Evolutionary conservation across 2,797 vertebrate species (phyloP).

Genomic region (Enoplosus armatus): DNA sequence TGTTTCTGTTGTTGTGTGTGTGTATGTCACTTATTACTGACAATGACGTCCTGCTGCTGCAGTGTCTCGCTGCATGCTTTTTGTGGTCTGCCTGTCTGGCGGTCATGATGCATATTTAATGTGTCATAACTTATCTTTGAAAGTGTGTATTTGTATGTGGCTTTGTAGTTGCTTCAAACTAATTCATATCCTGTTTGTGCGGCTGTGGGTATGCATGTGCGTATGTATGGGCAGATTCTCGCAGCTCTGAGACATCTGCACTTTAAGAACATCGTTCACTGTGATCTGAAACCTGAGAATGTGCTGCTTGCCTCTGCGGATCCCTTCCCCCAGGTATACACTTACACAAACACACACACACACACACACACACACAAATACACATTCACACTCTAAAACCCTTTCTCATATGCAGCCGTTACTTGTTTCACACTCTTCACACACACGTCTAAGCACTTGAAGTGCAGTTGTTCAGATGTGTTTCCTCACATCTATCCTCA

Average conservation of each 20-base stretch:
- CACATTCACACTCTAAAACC: background rate
- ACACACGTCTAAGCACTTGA: background rate
- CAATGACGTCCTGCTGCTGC: background rate
- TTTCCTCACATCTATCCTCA: background rate
- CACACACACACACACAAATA: background rate
- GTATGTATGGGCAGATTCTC: conserved; percentile 84
- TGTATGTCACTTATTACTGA: background rate
- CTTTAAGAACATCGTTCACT: conserved; percentile 96
- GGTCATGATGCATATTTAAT: background rate
- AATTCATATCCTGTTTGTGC: conserved; percentile 22
- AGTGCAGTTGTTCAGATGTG: background rate
- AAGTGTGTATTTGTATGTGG: rapidly evolving
- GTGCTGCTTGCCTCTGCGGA: conserved; percentile 89
- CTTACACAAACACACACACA: background rate
- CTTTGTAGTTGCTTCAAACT: rapidly evolving
- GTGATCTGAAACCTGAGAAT: conserved; percentile 94
- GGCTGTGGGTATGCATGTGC: background rate
- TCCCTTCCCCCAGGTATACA: conserved; percentile 86
- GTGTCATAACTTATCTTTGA: background rate
- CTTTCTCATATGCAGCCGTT: background rate
- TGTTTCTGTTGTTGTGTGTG: background rate
- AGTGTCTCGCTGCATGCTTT: background rate
- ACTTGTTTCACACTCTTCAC: background rate
- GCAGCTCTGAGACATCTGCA: conserved; percentile 92
- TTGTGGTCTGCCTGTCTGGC: background rate